Evolutionary conservation across 2,113 vertebrate species (phyloP).

Genomic region (Lipophrys pholis): DNA sequence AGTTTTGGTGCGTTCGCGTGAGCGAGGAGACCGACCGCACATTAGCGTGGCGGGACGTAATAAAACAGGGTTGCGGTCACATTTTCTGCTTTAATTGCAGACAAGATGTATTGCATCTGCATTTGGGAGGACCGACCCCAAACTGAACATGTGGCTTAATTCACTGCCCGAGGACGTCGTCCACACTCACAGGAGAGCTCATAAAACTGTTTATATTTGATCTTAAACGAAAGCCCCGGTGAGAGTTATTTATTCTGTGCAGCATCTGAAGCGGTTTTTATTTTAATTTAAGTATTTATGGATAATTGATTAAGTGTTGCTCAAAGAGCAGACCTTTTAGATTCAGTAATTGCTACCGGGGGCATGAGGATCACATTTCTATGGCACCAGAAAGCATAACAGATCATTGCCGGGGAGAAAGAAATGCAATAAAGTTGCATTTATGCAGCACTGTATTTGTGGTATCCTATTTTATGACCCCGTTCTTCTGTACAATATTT

Average conservation of each 20-base stretch:
- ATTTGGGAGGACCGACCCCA: too few relatives aligned
- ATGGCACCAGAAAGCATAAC: constrained; percentile 25
- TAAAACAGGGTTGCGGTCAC: constrained; percentile 14
- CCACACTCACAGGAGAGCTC: background rate
- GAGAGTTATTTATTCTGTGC: constrained; percentile 11
- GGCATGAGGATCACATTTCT: constrained; percentile 7
- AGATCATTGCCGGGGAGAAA: background rate
- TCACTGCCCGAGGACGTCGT: background rate
- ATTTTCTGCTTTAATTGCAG: background rate
- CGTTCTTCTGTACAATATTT: background rate
- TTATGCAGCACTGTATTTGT: background rate
- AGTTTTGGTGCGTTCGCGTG: background rate
- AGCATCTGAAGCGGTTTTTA: constrained; percentile 8
- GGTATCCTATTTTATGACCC: background rate
- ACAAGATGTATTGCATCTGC: background rate
- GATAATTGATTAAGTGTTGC: constrained; percentile 36
- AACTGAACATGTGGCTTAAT: constrained; percentile 3
- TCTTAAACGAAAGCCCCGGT: constrained; percentile 8
- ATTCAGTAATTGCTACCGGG: constrained; percentile 12
- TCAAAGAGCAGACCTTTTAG: constrained; percentile 22
- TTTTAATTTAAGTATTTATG: constrained; percentile 33
- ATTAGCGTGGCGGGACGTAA: background rate
- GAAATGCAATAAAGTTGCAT: constrained; percentile 6
- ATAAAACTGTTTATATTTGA: constrained; percentile 2
- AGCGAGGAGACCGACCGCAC: constrained; percentile 7